phyloP scores from a whole-genome alignment of 2,113 vertebrate genomes.

The Willisornis vidua region DNA sequence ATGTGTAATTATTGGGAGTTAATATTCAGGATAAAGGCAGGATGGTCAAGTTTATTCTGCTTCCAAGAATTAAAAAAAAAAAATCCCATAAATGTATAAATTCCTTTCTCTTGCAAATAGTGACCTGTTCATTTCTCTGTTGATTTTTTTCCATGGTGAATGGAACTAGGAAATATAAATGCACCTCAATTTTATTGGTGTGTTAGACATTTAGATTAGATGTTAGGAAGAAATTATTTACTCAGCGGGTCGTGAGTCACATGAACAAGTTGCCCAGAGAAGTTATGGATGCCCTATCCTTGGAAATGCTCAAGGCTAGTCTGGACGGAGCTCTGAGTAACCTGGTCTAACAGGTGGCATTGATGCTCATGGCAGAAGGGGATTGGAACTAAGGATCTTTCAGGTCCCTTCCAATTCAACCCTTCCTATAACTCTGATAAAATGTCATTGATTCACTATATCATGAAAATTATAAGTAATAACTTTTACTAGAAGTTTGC shows the following conservation, averaged over 20 bases:
- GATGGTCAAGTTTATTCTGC: background rate
- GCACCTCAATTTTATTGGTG: background rate
- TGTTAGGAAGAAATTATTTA: background rate
- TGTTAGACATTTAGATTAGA: background rate
- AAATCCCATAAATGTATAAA: background rate
- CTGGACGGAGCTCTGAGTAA: background rate
- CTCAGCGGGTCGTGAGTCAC: background rate
- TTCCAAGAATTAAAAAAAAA: background rate
- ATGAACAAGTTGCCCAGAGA: background rate
- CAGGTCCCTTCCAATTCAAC: accelerated
- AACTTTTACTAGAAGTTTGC: background rate
- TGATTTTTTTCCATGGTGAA: background rate
- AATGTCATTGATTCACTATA: background rate
- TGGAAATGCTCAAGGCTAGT: background rate
- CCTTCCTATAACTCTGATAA: background rate
- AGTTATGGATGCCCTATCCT: background rate
- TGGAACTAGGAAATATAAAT: background rate
- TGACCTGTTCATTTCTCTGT: background rate
- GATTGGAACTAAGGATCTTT: background rate
- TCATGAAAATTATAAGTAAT: background rate
- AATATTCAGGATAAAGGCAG: background rate
- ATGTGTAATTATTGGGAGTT: background rate
- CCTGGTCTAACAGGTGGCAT: background rate
- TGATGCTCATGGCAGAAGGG: accelerated
- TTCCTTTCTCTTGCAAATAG: background rate